Conservation (phyloP, 2,888 invertebrate species). For the Leucania comma region DNA sequence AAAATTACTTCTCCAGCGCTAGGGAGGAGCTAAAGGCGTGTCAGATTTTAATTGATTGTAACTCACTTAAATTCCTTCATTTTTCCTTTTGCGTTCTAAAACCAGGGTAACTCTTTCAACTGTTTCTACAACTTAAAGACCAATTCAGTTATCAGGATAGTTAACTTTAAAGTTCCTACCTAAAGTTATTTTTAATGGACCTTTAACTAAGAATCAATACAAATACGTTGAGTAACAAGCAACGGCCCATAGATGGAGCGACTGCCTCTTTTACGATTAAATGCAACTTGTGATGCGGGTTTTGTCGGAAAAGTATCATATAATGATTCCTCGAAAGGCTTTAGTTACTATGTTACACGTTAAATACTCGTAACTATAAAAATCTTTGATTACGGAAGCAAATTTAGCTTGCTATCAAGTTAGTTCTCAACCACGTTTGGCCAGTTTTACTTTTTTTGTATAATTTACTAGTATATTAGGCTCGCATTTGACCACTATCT, state of each 20-base stretch:
- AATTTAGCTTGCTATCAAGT: not conserved
- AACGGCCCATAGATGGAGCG: not conserved
- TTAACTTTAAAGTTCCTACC: not conserved
- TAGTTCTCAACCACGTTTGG: not conserved
- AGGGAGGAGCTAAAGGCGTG: no score
- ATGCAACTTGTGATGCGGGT: not conserved
- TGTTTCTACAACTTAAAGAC: no score
- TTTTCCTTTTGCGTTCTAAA: no score
- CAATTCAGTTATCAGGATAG: no score
- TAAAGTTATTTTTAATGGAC: no score
- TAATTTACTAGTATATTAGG: no score
- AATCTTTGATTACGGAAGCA: not conserved
- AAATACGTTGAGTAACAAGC: not conserved
- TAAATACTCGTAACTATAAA: not conserved
- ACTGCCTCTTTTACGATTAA: not conserved
- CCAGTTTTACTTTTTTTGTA: not conserved
- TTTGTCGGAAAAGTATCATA: not conserved
- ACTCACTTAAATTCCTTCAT: no score
- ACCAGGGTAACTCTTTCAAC: no score
- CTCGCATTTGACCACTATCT: no score
- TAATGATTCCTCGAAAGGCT: not conserved
- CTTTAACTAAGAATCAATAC: not conserved
- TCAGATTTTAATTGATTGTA: no score
- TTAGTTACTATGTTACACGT: not conserved
- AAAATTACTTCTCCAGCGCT: no score